Conservation (phyloP, 2,888 invertebrate species). For the Ophion ventricosus region DNA sequence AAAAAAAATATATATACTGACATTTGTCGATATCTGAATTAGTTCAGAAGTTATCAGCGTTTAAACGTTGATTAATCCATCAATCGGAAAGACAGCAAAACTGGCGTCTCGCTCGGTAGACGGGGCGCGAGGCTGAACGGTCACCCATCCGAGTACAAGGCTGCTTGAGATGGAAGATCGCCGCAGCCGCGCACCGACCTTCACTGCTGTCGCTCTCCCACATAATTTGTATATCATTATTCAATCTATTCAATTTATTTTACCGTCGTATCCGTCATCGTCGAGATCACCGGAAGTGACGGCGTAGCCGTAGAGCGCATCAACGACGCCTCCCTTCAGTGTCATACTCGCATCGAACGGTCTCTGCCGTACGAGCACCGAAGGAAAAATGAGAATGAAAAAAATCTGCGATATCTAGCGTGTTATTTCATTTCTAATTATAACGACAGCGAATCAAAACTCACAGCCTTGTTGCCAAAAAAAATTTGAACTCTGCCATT, state of each 20-base stretch:
- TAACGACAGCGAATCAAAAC: neutral
- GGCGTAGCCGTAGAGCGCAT: conserved; percentile 86
- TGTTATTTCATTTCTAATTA: neutral
- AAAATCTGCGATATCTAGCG: neutral
- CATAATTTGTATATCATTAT: neutral
- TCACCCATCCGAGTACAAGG: no score
- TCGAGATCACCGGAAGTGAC: conserved; percentile 86
- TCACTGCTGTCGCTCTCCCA: no score
- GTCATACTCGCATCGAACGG: conserved; percentile 58
- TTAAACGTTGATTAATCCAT: no score
- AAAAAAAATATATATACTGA: no score
- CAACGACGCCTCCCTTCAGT: conserved; percentile 81
- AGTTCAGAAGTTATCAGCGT: no score
- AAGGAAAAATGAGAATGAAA: neutral
- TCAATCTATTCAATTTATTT: conserved; percentile 13
- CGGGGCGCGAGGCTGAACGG: no score
- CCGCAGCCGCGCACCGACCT: no score
- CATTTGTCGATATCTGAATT: no score
- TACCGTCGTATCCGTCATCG: conserved; percentile 86
- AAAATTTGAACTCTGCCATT: conserved; percentile 75
- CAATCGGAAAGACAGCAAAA: no score
- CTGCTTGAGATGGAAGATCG: no score
- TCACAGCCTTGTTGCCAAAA: conserved; percentile 66
- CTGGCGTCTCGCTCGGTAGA: no score
- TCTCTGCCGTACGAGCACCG: conserved; percentile 53